Evolutionary conservation across 2,888 invertebrate species (phyloP).

Genomic region (Carterocephalus palaemon): DNA sequence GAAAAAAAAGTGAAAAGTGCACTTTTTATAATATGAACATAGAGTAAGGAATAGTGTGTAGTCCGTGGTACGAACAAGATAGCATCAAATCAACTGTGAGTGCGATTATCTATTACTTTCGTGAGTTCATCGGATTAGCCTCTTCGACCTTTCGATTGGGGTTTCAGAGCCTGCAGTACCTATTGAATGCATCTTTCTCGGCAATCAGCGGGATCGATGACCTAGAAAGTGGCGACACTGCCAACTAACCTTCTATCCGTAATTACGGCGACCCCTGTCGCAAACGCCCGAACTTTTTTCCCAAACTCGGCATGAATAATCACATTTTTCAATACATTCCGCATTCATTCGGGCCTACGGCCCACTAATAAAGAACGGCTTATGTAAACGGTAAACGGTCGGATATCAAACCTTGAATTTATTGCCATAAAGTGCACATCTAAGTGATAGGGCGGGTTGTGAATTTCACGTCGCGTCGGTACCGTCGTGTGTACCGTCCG

Average conservation of each 20-base stretch:
- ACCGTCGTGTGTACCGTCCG: slow-evolving; percentile 47
- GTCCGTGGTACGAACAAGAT: no score
- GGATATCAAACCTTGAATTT: slow-evolving; percentile 53
- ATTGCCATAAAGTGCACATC: slow-evolving; percentile 52
- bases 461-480: slow-evolving; percentile 72
- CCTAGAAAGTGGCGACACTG: slow-evolving; percentile 42
- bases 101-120: no score
- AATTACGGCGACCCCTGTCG: slow-evolving; percentile 46
- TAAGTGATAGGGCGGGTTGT: slow-evolving; percentile 54
- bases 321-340: slow-evolving; percentile 76
- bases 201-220: slow-evolving; percentile 37
- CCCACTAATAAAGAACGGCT: slow-evolving; percentile 32
- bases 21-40: no score
- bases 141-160: no score
- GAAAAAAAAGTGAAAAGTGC: no score
- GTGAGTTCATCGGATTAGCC: no score
- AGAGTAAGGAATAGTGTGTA: no score
- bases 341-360: slow-evolving; percentile 59
- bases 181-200: slow-evolving; percentile 23
- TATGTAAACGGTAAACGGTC: slow-evolving; percentile 35
- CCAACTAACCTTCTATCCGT: slow-evolving; percentile 35
- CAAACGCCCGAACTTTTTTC: slow-evolving; percentile 66
- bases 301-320: slow-evolving; percentile 75
- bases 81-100: no score
- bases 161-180: no score